These are phyloP conservation scores for Haliaeetus leucogaster DNA, from an alignment of 2,113 vertebrate species.

Conservation along the genomic window DNA sequence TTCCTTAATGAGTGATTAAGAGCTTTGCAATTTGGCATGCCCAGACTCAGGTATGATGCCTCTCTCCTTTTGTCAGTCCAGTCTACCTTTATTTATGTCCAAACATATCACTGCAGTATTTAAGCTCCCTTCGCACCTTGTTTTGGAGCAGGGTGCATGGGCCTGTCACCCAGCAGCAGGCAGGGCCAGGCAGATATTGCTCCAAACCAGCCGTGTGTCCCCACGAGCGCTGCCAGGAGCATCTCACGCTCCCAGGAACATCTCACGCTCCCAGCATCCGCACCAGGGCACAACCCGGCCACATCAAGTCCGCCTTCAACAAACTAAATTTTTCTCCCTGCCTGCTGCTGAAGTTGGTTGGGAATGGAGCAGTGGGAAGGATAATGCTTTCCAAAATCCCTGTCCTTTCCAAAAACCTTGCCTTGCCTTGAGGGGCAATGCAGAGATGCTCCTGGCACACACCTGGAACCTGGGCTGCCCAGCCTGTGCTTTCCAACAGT, in stretches of 20 bases:
- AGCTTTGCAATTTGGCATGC: not conserved
- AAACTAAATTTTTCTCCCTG: not conserved
- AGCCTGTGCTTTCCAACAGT: not conserved
- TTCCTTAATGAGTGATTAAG: not conserved
- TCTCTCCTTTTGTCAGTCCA: not conserved
- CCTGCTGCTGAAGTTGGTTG: not conserved
- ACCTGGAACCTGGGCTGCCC: not conserved
- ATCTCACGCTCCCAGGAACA: not conserved
- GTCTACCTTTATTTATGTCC: not conserved
- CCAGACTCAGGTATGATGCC: not conserved
- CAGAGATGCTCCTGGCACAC: not conserved
- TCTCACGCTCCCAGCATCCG: not conserved
- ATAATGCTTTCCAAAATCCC: not conserved
- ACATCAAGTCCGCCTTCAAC: not conserved
- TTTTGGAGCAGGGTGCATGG: not conserved
- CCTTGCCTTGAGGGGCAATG: not conserved
- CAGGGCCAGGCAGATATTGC: not conserved
- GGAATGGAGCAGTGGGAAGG: not conserved
- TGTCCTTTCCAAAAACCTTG: not conserved
- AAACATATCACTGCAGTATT: not conserved
- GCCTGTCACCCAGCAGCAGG: not conserved
- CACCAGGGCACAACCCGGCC: rapidly evolving
- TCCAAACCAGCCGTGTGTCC: not conserved
- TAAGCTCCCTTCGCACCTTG: not conserved
- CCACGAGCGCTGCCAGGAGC: rapidly evolving